phyloP scores from a whole-genome alignment of 2,797 vertebrate species.

The Hydrocynus forskahlii region DNA sequence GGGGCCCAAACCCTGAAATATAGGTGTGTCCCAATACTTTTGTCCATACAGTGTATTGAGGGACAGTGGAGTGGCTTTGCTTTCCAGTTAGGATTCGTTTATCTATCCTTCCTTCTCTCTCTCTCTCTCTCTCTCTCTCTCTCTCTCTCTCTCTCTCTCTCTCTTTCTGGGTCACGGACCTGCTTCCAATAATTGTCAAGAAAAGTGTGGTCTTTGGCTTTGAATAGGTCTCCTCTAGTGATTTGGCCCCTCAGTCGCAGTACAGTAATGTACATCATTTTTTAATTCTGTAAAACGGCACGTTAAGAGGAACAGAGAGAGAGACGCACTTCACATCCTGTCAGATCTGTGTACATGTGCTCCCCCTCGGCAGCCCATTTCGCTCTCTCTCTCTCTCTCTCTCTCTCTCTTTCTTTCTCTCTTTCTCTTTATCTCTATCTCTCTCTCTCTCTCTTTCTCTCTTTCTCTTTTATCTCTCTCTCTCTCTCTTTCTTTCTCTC shows the following conservation, averaged over 20 bases:
- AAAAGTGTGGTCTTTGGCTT: background rate
- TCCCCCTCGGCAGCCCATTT: no score
- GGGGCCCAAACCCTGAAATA: no score
- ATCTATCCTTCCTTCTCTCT: slow-evolving; percentile 3
- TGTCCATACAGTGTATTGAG: no score
- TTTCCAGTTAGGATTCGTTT: slow-evolving; percentile 13
- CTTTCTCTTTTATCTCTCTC: background rate
- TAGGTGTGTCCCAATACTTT: no score
- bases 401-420: background rate
- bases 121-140: no score
- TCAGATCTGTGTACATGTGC: no score
- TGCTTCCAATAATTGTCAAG: background rate
- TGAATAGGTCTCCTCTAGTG: background rate
- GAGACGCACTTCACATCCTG: no score
- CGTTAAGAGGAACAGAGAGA: background rate
- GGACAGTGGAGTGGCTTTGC: background rate
- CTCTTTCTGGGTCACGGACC: slow-evolving; percentile 2
- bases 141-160: background rate
- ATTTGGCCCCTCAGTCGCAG: background rate
- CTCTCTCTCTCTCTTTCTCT: slow-evolving; percentile 37
- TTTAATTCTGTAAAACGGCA: background rate
- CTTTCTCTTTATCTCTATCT: background rate
- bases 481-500: slow-evolving; percentile 46
- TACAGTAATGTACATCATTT: background rate
- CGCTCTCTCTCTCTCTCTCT: no score